Evolutionary conservation across 2,113 vertebrate species (phyloP).

Genomic region (Hippocampus barbouri): DNA sequence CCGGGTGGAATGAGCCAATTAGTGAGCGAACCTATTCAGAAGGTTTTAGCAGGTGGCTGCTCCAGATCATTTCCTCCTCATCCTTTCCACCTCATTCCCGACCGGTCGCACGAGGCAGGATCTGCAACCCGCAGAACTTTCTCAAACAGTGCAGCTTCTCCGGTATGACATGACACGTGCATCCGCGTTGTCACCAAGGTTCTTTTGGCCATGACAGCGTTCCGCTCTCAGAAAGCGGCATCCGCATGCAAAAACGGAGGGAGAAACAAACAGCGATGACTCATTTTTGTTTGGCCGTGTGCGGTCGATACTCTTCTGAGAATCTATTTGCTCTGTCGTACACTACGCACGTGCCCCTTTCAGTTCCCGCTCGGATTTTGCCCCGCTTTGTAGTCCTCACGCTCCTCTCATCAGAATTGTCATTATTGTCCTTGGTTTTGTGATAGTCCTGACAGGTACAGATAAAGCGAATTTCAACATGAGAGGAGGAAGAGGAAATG

Average conservation of each 20-base stretch:
- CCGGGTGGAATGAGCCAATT: not conserved
- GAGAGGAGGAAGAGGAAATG: conserved; percentile 50
- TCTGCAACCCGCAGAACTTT: not conserved
- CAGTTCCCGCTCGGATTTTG: no score
- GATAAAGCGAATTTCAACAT: conserved; percentile 41
- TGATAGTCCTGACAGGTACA: conserved; percentile 26
- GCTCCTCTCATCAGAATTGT: conserved; percentile 19
- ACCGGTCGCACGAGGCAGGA: not conserved
- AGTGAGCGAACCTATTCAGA: not conserved
- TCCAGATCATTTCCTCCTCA: not conserved
- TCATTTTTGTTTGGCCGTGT: not conserved
- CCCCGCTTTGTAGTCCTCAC: not conserved
- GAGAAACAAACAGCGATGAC: no score
- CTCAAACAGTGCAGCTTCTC: not conserved
- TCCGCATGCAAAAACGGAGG: no score
- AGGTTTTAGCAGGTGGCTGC: not conserved
- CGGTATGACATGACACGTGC: no score
- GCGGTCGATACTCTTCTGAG: not conserved
- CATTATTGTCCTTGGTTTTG: not conserved
- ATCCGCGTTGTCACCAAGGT: no score
- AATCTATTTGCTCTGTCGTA: not conserved
- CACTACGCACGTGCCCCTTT: no score
- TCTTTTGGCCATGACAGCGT: no score
- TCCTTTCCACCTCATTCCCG: not conserved
- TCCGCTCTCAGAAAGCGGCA: not conserved